phyloP scores from a whole-genome alignment of 64 coral and sea anemone genomes.

The Cladopsammia gracilis region DNA sequence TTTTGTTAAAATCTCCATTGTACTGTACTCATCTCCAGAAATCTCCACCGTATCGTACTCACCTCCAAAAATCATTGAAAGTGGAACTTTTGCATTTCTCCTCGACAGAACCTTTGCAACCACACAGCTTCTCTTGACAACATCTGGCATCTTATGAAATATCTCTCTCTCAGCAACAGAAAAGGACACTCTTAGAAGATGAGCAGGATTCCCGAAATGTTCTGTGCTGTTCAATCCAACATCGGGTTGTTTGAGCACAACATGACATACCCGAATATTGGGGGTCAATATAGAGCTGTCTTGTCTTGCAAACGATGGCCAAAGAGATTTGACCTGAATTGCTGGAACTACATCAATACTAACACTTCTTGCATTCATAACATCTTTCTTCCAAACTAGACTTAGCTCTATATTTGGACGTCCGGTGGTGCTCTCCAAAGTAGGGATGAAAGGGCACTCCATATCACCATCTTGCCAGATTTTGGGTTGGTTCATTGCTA shows the following conservation, averaged over 20 bases:
- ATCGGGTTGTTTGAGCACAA: slow-evolving; percentile 23
- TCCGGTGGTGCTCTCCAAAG: slow-evolving; percentile 17
- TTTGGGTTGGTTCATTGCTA: slow-evolving; percentile 4
- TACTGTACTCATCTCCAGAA: background rate
- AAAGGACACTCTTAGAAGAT: slow-evolving; percentile 35
- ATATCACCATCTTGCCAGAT: slow-evolving; percentile 42
- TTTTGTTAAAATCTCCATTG: background rate
- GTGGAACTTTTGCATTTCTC: slow-evolving; percentile 14
- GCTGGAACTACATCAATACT: slow-evolving; percentile 28
- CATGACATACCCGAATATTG: background rate
- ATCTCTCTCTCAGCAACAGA: slow-evolving; percentile 35
- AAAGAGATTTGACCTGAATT: slow-evolving; percentile 20
- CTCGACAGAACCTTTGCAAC: slow-evolving; percentile 23
- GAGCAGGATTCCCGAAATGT: slow-evolving; percentile 19
- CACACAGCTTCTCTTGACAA: slow-evolving; percentile 39
- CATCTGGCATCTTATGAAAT: slow-evolving; percentile 32
- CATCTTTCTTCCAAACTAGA: slow-evolving; percentile 33
- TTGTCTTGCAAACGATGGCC: slow-evolving; percentile 41
- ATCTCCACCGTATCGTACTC: too few species aligned
- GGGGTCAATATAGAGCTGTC: slow-evolving; percentile 33
- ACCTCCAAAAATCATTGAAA: slow-evolving; percentile 9
- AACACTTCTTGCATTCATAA: slow-evolving; percentile 24
- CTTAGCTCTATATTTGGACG: slow-evolving; percentile 1
- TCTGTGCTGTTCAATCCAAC: background rate
- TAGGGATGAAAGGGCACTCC: slow-evolving; percentile 18